Base-by-base conservation (phyloP, 1,140 invertebrate genomes). In the Microplitis demolitor region DNA sequence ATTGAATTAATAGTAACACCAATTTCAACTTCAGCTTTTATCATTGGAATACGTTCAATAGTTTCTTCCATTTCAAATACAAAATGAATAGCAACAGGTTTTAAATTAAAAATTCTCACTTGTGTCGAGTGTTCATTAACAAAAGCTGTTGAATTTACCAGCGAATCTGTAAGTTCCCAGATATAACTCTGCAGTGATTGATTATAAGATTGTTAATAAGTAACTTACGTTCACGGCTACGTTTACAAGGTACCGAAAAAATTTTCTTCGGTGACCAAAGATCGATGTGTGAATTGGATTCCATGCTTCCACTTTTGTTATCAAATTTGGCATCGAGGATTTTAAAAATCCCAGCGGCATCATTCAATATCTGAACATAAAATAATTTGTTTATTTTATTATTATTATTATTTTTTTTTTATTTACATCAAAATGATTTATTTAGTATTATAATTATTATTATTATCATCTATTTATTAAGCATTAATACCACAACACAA, bases 231-330 rank as follows among this genome's bases (percentile, higher is more conserved):
- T 75, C 69, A 3, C 77, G 69, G 14, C 66, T 34, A 53, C 82
- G 78, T 14, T 81, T 82, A 56, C 81, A 86, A 8, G 80, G 79
- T 71, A 85, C 79, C 35, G 80, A 81, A 34, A 82, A 84, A 58
- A 91, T 86, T 79, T 92, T 91, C 81, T 91, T 93, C 0, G 93
- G 91, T 45, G 90, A 90, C 94, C 94, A 96, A 2, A 96, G 84
- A 83, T 94, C 91, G 75, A 90, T 90, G 51, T 84, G 78, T 50
- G 88, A 85, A 53, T 76, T 79, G 14, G 61, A 69, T 8, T 81
- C 76, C 16, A 79, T 69, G 72, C 69, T 74, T 11, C 70, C 73
- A 53, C 73, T 79, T 50, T 74, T 78, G 8, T 74, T 76, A 14
- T 83, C 76, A 4, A 72, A 35, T 73, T 84, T 83, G 13, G 63